Base-by-base conservation (phyloP, 2,113 vertebrate species). In the Phylloscopus trochilus region DNA sequence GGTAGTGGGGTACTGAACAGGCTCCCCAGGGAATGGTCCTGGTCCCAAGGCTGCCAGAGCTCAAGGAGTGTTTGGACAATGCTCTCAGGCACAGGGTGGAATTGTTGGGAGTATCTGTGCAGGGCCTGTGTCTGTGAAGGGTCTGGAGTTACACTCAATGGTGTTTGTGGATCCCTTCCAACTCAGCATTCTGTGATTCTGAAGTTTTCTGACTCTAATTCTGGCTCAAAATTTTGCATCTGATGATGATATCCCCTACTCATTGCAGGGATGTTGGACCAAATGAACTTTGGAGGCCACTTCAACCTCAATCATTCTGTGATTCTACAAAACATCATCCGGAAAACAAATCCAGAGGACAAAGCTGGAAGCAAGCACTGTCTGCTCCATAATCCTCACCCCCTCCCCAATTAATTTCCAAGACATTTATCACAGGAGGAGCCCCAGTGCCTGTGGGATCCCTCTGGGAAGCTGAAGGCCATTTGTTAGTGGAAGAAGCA, bases 21-120 rank as follows among this genome's bases (percentile, higher is more conserved):
- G 35, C 12, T 63, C 31, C 23, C 22, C 64, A 77, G 22, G 72
- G 47, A 55, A 60, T 31, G 53, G n/a, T 4, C 30, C 55, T 0
- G 0, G 87, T 1, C 13, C 47, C 43, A 11, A 15, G 35, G 31
- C 56, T 90, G 72, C 15, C 41, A 28, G 1, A 63, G 64, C 43
- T 70, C 49, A 22, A 17, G 23, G 24, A 15, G 17, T 0, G 6
- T 51, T 63, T 56, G 72, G 30, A 43, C 35, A 49, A 6, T 0
- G 4, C 56, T 24, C 18, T 11, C 26, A 56, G 72, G 56, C 5
- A 63, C 56, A 44, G 13, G 72, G 27, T 63, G 72, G 56, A 43
- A 44, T 10, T 63, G 18, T 0, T 63, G 56, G 56, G 56, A 2
- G 35, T 20, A 49, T 70, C 47, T 55, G 46, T 24, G 33, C 46